Evolutionary conservation across 2,797 vertebrate genomes (phyloP), one percentile per base, ranked within the genome.

Genomic region (Tenualosa thibaudeaui): DNA sequence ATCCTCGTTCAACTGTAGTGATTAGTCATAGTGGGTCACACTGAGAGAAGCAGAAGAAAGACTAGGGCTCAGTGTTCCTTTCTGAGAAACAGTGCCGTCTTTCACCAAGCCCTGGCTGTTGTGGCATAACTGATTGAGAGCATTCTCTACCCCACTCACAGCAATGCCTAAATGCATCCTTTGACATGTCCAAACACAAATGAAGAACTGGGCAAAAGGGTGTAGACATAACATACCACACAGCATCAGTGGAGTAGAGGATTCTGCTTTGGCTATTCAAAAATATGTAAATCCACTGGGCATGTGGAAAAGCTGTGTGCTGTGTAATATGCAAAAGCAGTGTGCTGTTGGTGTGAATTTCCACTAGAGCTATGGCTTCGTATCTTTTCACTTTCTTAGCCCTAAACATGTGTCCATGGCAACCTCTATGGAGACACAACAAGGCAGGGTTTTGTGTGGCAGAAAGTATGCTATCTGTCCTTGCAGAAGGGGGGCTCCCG

Each of bases 361-460:
- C 37, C 37, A 75, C 15, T 75, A 19, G 17, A 78, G 43, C 71
- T 40, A 6, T 6, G 24, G 15, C 24, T 24, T 37, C 40, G 43
- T 82, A 43, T 54, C 26, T 54, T 53, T 82, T 82, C 49, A 46
- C 54, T 51, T 24, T 49, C 22, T 24, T 71, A n/a, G 12, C 19
- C 53, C 54, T 13, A 83, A 81, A 84, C 83, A 84, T 26, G 92
- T 93, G 31, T 12, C 91, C 91, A 91, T 92, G 88, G 91, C 84
- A 93, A 94, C 93, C 22, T 10, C 0, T 56, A 50, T 68, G 19
- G 13, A 91, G 89, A 87, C 85, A 88, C 86, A 94, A 94, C 92
- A 95, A 78, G 93, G 89, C 87, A 81, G 88, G 89, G 86, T 90
- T 94, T 94, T 94, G 91, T 94, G 88, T 86, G 89, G 88, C 31